Evolutionary conservation across 2,797 vertebrate species (phyloP), one percentile per base, ranked within the genome.

Genomic region (Hemitrygon akajei): DNA sequence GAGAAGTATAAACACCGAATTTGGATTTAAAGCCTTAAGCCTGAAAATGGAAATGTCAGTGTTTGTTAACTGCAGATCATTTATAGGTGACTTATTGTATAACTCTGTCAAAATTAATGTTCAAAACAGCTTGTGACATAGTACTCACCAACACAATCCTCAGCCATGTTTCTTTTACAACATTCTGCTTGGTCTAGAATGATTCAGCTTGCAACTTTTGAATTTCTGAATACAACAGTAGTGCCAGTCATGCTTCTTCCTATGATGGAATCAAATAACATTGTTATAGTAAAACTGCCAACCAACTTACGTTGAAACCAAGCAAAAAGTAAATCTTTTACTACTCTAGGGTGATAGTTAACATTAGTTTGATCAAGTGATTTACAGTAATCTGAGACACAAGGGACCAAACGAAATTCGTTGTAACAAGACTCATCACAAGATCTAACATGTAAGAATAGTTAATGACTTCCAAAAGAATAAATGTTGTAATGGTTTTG

Each of bases 131-230:
- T 14, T 1, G 34, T 73, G 47, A 27, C 22, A 73, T 7, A 11
- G 10, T 47, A 76, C 91, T 76, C 40, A 93, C 91, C 91, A 75
- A 93, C 91, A 76, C 91, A 93, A 93, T 93, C 91, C 71, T 93
- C 91, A 93, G 91, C 91, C 91, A 93, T 93, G 91, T 75, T 93
- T 71, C 71, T 93, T 69, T 93, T 93, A 93, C 91, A 40, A 47
- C 91, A 93, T 93, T 93, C 27, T 93, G 91, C 71, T 93, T 93
- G 91, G 91, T 93, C 71, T 76, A 14, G 71, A 47, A 40, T 75
- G 91, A 93, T 93, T 75, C 91, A 93, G 91, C 37, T 76, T 93
- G 69, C 40, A 93, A 93, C 25, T 73, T 93, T 76, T 71, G 40
- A 76, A 93, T 76, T 93, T 58, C 47, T 93, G 56, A 93, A 27